Evolutionary conservation across 2,888 invertebrate species (phyloP), one percentile per base, ranked within the genome.

Genomic region (Neoascia interrupta): DNA sequence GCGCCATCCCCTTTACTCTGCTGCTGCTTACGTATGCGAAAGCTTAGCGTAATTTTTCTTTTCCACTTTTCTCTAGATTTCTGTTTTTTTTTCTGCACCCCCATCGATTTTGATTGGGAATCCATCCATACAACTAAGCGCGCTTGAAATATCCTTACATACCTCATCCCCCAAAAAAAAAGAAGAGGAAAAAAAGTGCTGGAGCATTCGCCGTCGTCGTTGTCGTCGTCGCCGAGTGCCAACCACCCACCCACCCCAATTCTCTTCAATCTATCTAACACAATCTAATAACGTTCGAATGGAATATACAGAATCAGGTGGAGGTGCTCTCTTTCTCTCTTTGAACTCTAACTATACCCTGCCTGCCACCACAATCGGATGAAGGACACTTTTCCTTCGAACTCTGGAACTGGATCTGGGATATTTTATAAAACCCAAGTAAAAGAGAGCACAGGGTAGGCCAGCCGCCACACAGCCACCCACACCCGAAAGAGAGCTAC

Each of bases 41-140:
- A 79, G 79, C 73, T 79, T 61, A 63, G 54, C 47, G 63, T 47
- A 51, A 66, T 73, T 79, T 58, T 73, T 68, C 76, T 66, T 76
- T 79, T 79, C 43, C 54, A 47, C 43, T 79, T 79, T 79, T 66
- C 56, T 51, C 54, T 79, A 49, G 66, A 66, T 54, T 36, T 43
- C 53, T 64, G 15, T 43, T 72, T 45, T 41, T 61, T 76, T 70
- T 39, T 49, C 56, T 79, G 73, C 66, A 79, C 72, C 70, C 76
- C 76, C 87, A 87, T 87, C 87, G 87, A 87, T 87, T 87, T 86
- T 86, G 87, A 87, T 87, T 87, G 87, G 87, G 86, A 87, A 87
- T 87, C 86, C 87, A 87, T 87, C 87, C 83, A 84, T 84, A 75
- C 84, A 85, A 84, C 83, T 79, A 73, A 79, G 79, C 79, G 79